Evolutionary conservation across 2,113 vertebrate genomes (phyloP), one percentile per base, ranked within the genome.

Genomic region (Sturnira hondurensis): DNA sequence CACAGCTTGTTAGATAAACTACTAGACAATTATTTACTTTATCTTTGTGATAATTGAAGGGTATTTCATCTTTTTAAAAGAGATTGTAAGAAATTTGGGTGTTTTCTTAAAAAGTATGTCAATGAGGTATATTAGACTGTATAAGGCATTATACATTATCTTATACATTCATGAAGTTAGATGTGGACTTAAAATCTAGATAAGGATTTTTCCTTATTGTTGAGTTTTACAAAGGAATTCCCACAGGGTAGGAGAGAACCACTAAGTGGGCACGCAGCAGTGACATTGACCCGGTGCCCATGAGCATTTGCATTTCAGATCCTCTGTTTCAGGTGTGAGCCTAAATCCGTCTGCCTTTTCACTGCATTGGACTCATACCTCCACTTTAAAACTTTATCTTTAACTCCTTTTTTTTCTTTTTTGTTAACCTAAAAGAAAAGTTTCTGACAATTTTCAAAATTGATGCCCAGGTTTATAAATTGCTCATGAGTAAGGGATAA

Each of bases 391-490:
- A 83, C 84, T 58, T 74, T 33, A 5, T 47, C 4, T 68, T 90
- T 92, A 77, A 20, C 61, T 56, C 33, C 31, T 43, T 9, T 74
- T 77, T 24, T 43, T 38, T 7, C 52, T 91, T 54, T 54, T 43
- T 74, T 77, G 65, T 94, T 71, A 90, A 91, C 47, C 47, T 83
- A 83, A 58, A 91, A 89, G 80, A 92, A 74, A 84, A 73, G 12
- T 71, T 73, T 80, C 61, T 88, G 65, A 95, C 12, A 31, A 68
- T 77, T 94, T 95, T 90, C 71, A 81, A 92, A 95, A 58, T 78
- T 43, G 65, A 89, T 86, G 47, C 22, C 70, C 33, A 84, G 58
- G 26, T 85, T 94, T 96, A 92, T 95, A 93, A 94, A 95, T 95
- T 89, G 76, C 67, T 95, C 50, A 90, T 82, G 87, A 87, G 47